Percentiles rank a stretch among this genome's conserved stretches.
These are phyloP conservation scores for Perizoma affinitatum DNA, from an alignment of 2,888 invertebrate genomes.

Conservation along the genomic window DNA sequence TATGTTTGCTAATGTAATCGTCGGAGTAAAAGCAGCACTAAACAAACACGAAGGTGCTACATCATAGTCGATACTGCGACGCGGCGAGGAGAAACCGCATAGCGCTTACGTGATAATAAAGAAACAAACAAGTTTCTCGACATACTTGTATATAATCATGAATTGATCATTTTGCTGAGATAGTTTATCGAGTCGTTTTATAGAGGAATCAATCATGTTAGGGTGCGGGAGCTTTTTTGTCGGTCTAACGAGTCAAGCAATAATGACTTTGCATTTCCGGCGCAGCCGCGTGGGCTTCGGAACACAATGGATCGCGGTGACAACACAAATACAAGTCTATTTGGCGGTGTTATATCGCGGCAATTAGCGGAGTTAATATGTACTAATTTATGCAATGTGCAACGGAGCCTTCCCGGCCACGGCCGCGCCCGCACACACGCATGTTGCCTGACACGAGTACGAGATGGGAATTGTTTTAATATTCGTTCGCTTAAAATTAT, in stretches of 20 bases:
- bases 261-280: conserved; percentile 69
- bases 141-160: conserved; percentile 43
- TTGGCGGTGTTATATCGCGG: conserved; percentile 57
- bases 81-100: conserved; percentile 55
- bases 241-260: conserved; percentile 58
- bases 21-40: conserved; percentile 48
- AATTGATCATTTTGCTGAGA: conserved; percentile 72
- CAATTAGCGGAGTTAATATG: conserved; percentile 69
- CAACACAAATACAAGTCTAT: conserved; percentile 62
- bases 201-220: conserved; percentile 72
- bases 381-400: conserved; percentile 59
- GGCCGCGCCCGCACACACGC: conserved; percentile 16
- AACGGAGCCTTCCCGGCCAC: conserved; percentile 41
- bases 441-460: conserved; percentile 33
- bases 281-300: conserved; percentile 46
- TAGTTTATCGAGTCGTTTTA: conserved; percentile 65
- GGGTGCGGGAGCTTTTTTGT: conserved; percentile 64
- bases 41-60: conserved; percentile 47
- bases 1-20: conserved; percentile 47
- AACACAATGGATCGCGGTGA: conserved; percentile 59
- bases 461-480: conserved; percentile 50
- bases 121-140: conserved; percentile 64
- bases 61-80: conserved; percentile 46
- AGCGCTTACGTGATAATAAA: conserved; percentile 59
- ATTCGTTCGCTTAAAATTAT: conserved; percentile 61